Conservation (phyloP, 2,113 vertebrate genomes). For the Coptodon rendalli region DNA sequence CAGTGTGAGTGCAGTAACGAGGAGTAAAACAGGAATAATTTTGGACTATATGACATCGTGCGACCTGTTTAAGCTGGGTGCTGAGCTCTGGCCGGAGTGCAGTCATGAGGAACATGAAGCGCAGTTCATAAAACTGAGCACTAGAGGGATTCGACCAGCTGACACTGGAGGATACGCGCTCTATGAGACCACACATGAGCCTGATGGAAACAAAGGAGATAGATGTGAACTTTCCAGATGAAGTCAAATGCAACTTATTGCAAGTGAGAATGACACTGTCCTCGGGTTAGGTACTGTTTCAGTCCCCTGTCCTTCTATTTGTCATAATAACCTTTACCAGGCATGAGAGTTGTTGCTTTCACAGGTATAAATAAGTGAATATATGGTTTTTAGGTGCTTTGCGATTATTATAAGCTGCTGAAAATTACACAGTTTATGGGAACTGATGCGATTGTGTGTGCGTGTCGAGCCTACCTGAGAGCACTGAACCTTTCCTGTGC, state of each 20-base stretch:
- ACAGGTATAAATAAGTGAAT: neutral
- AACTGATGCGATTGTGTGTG: neutral
- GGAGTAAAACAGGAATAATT: neutral
- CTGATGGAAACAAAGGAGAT: conserved; percentile 3
- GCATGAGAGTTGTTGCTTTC: neutral
- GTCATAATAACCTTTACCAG: neutral
- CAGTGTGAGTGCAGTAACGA: neutral
- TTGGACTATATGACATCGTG: neutral
- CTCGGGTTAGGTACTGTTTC: neutral
- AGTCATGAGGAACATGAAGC: conserved; percentile 75
- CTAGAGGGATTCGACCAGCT: conserved; percentile 47
- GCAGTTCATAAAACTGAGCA: conserved; percentile 75
- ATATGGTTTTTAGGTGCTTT: neutral
- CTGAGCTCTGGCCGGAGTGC: conserved; percentile 72
- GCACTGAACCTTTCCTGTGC: conserved; percentile 67
- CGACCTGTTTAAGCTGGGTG: conserved; percentile 64
- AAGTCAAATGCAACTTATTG: neutral
- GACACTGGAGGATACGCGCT: conserved; percentile 41
- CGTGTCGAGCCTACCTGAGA: conserved; percentile 42
- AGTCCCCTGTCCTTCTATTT: neutral
- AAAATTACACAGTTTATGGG: neutral
- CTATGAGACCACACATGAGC: conserved; percentile 63
- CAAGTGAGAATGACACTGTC: neutral
- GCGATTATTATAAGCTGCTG: neutral
- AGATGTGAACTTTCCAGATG: neutral